phyloP scores from a whole-genome alignment of 2,888 invertebrate genomes.

The Drosophila multiciliata region DNA sequence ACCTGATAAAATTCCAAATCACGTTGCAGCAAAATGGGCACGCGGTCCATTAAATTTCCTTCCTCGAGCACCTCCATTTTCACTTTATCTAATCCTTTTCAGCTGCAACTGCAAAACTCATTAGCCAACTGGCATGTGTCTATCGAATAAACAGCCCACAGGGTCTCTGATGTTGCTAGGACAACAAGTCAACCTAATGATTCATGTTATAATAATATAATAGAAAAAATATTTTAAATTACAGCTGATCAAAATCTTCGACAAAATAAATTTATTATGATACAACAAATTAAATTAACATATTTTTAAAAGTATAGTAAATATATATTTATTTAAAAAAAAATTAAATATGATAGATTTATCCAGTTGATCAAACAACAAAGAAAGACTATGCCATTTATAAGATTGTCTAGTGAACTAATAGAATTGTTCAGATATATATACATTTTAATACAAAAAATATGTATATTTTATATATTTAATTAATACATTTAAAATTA shows the following conservation, averaged over 20 bases:
- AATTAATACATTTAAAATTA: neutral
- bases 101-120: conserved; percentile 25
- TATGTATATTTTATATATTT: no score
- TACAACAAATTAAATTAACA: neutral
- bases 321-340: neutral
- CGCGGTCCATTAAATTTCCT: conserved; percentile 94
- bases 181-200: conserved; percentile 17
- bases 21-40: conserved; percentile 91
- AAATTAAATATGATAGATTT: neutral
- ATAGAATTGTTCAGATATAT: neutral
- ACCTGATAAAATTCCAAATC: conserved; percentile 94
- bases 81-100: conserved; percentile 8
- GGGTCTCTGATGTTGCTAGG: conserved; percentile 29
- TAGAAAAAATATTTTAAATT: neutral
- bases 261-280: no score
- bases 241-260: neutral
- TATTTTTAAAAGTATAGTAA: neutral
- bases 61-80: conserved; percentile 95
- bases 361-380: neutral
- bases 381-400: neutral
- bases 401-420: neutral
- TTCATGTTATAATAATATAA: neutral
- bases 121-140: conserved; percentile 12
- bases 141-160: conserved; percentile 45
- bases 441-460: neutral